A percentile compares a stretch with the other conserved stretches of the same genome.
Conservation (phyloP, 2,113 vertebrate species). For the Crocuta crocuta region DNA sequence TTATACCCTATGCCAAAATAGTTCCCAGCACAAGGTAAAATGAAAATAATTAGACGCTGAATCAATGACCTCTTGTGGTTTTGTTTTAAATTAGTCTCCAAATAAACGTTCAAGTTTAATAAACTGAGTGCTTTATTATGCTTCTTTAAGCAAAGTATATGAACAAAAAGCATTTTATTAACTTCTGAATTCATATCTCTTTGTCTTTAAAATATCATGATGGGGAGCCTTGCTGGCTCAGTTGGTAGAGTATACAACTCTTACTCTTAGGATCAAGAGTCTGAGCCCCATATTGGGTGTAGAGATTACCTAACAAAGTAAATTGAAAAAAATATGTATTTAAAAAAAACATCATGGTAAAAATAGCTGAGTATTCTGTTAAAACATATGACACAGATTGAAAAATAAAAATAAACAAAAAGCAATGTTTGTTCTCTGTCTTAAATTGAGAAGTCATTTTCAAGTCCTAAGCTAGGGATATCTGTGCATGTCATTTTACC, state of each 20-base stretch:
- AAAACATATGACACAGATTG: slow-evolving; percentile 10
- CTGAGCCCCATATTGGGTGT: background rate
- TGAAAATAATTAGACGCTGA: slow-evolving; percentile 18
- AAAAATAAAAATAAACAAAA: background rate
- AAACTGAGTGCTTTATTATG: slow-evolving; percentile 33
- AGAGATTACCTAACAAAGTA: background rate
- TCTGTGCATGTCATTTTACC: background rate
- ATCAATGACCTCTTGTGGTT: background rate
- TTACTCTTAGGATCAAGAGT: background rate
- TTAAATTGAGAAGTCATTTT: slow-evolving; percentile 36
- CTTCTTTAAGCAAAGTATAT: slow-evolving; percentile 30
- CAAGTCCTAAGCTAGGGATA: background rate
- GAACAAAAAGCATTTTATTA: slow-evolving; percentile 49
- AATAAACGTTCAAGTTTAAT: slow-evolving; percentile 58
- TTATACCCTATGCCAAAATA: background rate
- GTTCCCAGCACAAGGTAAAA: background rate
- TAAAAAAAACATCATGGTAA: background rate
- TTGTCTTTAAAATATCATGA: slow-evolving; percentile 31
- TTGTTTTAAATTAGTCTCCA: slow-evolving; percentile 34
- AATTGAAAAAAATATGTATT: background rate
- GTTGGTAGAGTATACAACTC: background rate
- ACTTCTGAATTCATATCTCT: slow-evolving; percentile 47
- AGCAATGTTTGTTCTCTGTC: slow-evolving; percentile 6
- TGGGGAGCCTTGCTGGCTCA: background rate
- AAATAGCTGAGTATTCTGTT: background rate